Evolutionary conservation across 2,113 vertebrate species (phyloP).

Genomic region (Regulus satrapa): DNA sequence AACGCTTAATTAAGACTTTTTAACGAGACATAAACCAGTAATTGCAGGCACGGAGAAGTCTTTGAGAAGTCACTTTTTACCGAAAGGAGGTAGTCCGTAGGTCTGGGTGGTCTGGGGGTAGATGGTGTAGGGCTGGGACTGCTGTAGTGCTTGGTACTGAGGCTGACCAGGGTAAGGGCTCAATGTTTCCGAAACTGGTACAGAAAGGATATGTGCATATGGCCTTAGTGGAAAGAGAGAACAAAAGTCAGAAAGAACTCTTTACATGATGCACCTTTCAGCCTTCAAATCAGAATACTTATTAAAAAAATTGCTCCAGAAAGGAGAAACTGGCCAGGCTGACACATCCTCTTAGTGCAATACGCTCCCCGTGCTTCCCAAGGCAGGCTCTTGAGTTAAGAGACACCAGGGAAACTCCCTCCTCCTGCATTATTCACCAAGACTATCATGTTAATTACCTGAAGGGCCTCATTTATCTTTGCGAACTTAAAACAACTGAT

Average conservation of each 20-base stretch:
- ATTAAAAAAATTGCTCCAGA: background rate
- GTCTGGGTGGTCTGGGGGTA: conserved; percentile 91
- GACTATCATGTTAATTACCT: background rate
- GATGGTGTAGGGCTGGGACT: conserved; percentile 86
- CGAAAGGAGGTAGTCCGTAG: conserved; percentile 96
- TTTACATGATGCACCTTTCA: background rate
- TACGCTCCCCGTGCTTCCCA: background rate
- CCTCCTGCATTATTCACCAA: background rate
- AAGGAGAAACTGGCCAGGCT: background rate
- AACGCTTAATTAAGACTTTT: background rate
- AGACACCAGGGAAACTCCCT: background rate
- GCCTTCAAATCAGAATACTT: background rate
- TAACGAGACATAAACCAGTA: background rate
- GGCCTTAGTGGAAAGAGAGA: conserved; percentile 68
- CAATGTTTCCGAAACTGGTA: conserved; percentile 81
- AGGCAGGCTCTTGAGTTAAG: background rate
- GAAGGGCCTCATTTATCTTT: background rate
- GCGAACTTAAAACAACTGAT: background rate
- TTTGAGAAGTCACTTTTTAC: conserved; percentile 72
- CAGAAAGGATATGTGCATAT: conserved; percentile 79
- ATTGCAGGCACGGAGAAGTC: background rate
- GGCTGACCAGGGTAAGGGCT: conserved; percentile 84
- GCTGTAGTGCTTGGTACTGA: conserved; percentile 85
- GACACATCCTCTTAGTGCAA: background rate
- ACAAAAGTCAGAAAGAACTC: background rate